phyloP scores from a whole-genome alignment of 2,888 invertebrate genomes.

The Trisateles emortualis region DNA sequence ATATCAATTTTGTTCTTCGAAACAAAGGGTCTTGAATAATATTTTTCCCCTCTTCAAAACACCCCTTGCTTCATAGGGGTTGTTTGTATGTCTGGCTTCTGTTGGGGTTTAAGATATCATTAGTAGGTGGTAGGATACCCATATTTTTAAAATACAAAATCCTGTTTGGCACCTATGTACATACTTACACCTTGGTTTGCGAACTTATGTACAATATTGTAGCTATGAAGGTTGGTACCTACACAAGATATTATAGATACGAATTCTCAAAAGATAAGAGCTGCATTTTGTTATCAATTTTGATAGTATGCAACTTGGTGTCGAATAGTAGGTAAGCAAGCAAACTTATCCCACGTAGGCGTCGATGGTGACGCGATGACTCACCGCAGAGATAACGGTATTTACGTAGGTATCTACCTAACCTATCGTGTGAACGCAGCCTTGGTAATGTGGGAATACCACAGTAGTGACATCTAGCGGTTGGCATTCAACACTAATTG shows the following conservation, averaged over 20 bases:
- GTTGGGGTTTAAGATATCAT: not conserved
- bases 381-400: constrained; percentile 44
- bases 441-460: constrained; percentile 40
- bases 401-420: too few species aligned
- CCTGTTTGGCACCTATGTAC: too few species aligned
- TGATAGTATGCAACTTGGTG: too few species aligned
- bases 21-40: constrained; percentile 14
- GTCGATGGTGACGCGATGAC: too few species aligned
- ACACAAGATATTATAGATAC: too few species aligned
- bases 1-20: constrained; percentile 48
- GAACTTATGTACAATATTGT: too few species aligned
- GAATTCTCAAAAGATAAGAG: too few species aligned
- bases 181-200: too few species aligned
- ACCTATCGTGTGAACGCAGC: constrained; percentile 47
- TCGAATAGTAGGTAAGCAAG: not conserved
- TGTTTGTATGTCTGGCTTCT: too few species aligned
- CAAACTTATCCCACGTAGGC: constrained; percentile 4
- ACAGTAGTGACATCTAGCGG: constrained; percentile 42
- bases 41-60: constrained; percentile 8
- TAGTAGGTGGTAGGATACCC: not conserved
- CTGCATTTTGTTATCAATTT: too few species aligned
- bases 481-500: constrained; percentile 15
- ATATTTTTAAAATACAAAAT: too few species aligned
- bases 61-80: constrained; percentile 1
- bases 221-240: too few species aligned